Evolutionary conservation across 2,113 vertebrate genomes (phyloP).

Genomic region (Silurus meridionalis): DNA sequence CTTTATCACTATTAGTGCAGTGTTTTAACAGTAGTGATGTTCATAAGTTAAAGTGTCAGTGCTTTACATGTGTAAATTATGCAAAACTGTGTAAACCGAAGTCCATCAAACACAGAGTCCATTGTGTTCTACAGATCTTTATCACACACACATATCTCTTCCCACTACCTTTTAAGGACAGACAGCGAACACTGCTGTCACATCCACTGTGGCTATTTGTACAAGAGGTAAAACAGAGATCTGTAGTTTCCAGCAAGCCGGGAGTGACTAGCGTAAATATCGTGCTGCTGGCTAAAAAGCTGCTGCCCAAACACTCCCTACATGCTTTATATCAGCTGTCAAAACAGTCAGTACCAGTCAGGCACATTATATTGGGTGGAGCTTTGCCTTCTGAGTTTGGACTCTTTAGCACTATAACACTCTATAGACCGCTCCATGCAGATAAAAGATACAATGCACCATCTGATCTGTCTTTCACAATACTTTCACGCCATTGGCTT

Average conservation of each 20-base stretch:
- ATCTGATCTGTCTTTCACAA: not conserved
- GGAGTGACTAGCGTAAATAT: slow-evolving; percentile 8
- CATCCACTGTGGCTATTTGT: slow-evolving; percentile 18
- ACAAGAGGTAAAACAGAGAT: slow-evolving; percentile 41
- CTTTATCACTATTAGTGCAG: not conserved
- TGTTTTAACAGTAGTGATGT: not conserved
- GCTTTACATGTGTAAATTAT: slow-evolving; percentile 32
- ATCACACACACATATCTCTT: slow-evolving; percentile 30
- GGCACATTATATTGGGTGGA: not conserved
- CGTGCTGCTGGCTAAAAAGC: not conserved
- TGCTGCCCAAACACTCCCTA: not conserved
- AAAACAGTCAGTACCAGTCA: not conserved
- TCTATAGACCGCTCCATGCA: not conserved
- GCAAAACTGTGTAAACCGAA: slow-evolving; percentile 19
- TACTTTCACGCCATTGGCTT: not conserved
- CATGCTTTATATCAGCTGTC: not conserved
- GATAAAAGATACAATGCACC: not conserved
- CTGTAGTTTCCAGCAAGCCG: slow-evolving; percentile 5
- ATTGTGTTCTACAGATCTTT: slow-evolving; percentile 29
- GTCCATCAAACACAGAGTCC: slow-evolving; percentile 21
- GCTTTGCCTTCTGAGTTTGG: not conserved
- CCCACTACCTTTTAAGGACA: slow-evolving; percentile 44
- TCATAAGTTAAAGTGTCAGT: not conserved
- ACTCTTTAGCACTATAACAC: not conserved
- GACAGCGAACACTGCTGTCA: slow-evolving; percentile 35